These are phyloP conservation scores for Megaustenia siamemsis DNA, from an alignment of 2,888 invertebrate genomes.

Conservation along the genomic window DNA sequence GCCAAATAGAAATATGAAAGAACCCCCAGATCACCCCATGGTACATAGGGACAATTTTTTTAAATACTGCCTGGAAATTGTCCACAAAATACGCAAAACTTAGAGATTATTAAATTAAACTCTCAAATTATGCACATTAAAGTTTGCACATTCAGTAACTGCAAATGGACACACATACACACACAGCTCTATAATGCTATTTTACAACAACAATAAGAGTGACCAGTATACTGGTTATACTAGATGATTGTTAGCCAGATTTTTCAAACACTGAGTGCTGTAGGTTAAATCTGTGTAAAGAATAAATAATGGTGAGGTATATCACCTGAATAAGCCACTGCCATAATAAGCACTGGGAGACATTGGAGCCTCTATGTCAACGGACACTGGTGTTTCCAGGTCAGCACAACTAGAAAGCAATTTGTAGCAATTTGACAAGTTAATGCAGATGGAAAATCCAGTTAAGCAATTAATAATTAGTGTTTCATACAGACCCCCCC, in stretches of 20 bases:
- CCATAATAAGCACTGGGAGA: conserved; percentile 60
- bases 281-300: background rate
- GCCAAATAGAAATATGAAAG: no score
- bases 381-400: conserved; percentile 28
- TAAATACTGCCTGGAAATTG: no score
- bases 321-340: conserved; percentile 59
- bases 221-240: background rate
- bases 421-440: background rate
- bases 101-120: no score
- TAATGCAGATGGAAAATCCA: background rate
- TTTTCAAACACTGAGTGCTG: conserved; percentile 13
- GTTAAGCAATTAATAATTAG: background rate
- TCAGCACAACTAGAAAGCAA: conserved; percentile 28
- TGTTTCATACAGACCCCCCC: no score
- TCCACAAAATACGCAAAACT: no score
- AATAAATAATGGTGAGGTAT: conserved; percentile 25
- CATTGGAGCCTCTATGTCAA: conserved; percentile 58
- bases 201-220: background rate
- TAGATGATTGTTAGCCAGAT: background rate
- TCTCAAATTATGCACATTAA: no score
- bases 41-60: no score
- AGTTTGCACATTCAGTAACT: no score
- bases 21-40: no score
- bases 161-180: background rate
- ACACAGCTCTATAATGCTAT: background rate